Base-by-base conservation (phyloP, 2,113 vertebrate genomes). In the Microcebus jonahi region DNA sequence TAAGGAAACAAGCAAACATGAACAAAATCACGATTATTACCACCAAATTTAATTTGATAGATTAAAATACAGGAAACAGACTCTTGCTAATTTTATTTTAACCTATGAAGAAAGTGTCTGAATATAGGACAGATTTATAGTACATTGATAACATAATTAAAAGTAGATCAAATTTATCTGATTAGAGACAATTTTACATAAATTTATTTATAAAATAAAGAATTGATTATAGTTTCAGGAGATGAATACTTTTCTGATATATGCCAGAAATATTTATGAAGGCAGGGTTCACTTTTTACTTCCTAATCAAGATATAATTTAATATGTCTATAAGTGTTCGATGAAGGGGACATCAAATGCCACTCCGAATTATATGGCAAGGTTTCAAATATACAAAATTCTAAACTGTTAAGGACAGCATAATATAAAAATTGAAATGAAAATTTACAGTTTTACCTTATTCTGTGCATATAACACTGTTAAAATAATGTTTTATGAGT, bases 211-310 rank as follows among this genome's bases (percentile, higher is more conserved):
- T 65, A 11, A 97, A 63, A 36, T 73, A 70, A 90, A 94, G 45
- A 96, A 81, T 50, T 96, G 23, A 70, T 93, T 95, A 65, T 45
- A 80, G 15, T 3, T 65, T 94, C 90, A 88, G 21, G 86, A 75
- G 12, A 36, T 83, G 21, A 67, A 77, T 79, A 79, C 63, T 3
- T 29, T 55, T 61, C 21, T 83, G 76, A 57, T 11, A 63, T 79
- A 95, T 84, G 21, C 23, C 21, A 80, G 71, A 88, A 8, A 88
- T 76, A 84, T 50, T 93, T 21, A 27, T 53, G 0, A 68, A 79
- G 7, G 31, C 53, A 93, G 23, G 3, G 4, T 50, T 80, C 50
- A 42, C 18, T 91, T 88, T 96, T 65, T 31, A 45, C 9, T 85
- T 76, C 17, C 45, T 90, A 93, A 87, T 93, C 39, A 70, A 90